A percentile compares a stretch with the other conserved stretches of the same genome.
Evolutionary conservation across 2,888 invertebrate species (phyloP).

Genomic region (Rambutsinella grinnellia): DNA sequence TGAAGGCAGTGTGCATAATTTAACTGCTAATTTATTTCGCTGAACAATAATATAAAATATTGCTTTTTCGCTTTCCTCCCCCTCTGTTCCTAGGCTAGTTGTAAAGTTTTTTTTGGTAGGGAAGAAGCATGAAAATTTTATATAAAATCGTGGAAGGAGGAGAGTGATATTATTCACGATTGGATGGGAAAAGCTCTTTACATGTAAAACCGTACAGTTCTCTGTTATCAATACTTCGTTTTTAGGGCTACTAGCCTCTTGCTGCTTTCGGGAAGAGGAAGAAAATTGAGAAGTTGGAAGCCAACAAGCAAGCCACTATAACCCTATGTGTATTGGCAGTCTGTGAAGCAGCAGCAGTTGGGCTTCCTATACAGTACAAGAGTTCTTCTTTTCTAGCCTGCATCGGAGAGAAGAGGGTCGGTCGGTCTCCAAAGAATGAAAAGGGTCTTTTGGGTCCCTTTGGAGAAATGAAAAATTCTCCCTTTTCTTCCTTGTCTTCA

Average conservation of each 20-base stretch:
- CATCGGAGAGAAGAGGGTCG: conserved; percentile 41
- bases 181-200: conserved; percentile 41
- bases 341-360: neutral
- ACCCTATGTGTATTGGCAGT: neutral
- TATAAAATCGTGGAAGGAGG: conserved; percentile 9
- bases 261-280: conserved; percentile 42
- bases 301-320: neutral
- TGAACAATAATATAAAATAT: conserved; percentile 27
- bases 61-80: conserved; percentile 48
- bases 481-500: conserved; percentile 48
- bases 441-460: conserved; percentile 58
- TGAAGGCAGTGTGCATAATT: conserved; percentile 45
- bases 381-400: neutral
- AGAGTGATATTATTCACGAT: conserved; percentile 39
- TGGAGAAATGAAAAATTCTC: conserved; percentile 56
- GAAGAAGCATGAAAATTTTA: conserved; percentile 2
- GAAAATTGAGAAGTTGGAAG: conserved; percentile 34
- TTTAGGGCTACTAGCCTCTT: conserved; percentile 16
- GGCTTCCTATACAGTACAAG: neutral
- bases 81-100: conserved; percentile 8
- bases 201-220: neutral
- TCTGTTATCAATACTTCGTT: conserved; percentile 1
- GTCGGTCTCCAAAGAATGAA: conserved; percentile 56
- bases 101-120: neutral
- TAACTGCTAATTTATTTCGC: conserved; percentile 55